These are phyloP conservation scores for Chalcosyrphus nemorum DNA, from an alignment of 2,888 invertebrate species.

Conservation along the genomic window DNA sequence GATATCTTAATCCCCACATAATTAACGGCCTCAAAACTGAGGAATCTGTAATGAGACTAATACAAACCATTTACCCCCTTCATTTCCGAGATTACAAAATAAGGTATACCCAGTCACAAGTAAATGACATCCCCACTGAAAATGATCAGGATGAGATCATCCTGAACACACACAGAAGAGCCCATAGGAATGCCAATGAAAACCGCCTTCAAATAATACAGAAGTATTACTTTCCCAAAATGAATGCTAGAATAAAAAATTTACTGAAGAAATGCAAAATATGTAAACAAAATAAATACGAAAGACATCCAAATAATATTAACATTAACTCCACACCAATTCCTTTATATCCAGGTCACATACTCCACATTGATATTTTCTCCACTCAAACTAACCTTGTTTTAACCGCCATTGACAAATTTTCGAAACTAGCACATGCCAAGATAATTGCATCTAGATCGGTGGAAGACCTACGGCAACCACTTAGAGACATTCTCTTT, in stretches of 20 bases:
- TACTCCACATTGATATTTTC: conserved; percentile 47
- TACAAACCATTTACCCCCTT: no score
- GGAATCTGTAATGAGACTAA: neutral
- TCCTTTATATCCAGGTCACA: conserved; percentile 43
- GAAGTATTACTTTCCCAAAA: conserved; percentile 46
- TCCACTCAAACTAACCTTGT: conserved; percentile 42
- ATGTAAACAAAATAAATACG: conserved; percentile 9
- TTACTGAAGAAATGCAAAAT: conserved; percentile 6
- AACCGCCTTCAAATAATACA: conserved; percentile 44
- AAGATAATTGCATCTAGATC: neutral
- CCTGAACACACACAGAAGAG: no score
- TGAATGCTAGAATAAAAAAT: neutral
- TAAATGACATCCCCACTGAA: no score
- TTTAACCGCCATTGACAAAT: conserved; percentile 51
- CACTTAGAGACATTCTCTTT: neutral
- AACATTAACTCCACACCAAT: conserved; percentile 42
- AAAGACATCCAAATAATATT: conserved; percentile 39
- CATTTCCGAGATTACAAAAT: no score
- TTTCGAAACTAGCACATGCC: conserved; percentile 11
- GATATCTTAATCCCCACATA: neutral
- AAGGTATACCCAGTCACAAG: no score
- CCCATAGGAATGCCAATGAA: conserved; percentile 26
- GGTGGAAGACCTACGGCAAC: neutral
- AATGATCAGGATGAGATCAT: no score
- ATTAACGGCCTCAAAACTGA: neutral